Evolutionary conservation across 2,888 invertebrate genomes (phyloP).

Genomic region (Campoletis raptor): DNA sequence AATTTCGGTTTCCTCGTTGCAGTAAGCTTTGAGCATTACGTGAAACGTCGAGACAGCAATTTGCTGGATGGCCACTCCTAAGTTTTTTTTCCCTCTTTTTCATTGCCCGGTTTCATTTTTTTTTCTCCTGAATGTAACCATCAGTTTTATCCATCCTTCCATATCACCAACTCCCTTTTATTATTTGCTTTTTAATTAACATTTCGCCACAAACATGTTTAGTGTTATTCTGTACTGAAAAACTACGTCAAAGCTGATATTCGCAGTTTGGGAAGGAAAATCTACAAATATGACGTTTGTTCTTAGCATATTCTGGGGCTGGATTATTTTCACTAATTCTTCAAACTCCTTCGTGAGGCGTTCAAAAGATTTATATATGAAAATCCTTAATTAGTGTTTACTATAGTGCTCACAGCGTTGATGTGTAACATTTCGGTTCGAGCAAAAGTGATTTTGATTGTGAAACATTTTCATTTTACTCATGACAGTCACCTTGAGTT

Average conservation of each 20-base stretch:
- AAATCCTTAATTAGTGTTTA: background rate
- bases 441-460: constrained; percentile 7
- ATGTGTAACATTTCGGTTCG: background rate
- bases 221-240: background rate
- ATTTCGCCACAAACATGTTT: background rate
- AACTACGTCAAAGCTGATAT: no score
- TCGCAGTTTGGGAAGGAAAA: no score
- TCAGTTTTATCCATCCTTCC: background rate
- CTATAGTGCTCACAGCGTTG: background rate
- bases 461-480: constrained; percentile 36
- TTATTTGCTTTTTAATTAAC: background rate
- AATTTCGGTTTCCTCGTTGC: constrained; percentile 12
- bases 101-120: background rate
- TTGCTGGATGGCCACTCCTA: background rate
- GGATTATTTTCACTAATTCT: no score
- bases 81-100: background rate
- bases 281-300: background rate
- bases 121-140: background rate
- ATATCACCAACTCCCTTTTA: background rate
- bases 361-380: no score
- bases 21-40: constrained; percentile 7
- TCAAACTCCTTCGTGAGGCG: no score
- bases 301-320: no score
- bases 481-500: constrained; percentile 1
- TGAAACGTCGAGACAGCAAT: background rate